Base-by-base conservation (phyloP, 2,113 vertebrate species). In the Mirza zaza region DNA sequence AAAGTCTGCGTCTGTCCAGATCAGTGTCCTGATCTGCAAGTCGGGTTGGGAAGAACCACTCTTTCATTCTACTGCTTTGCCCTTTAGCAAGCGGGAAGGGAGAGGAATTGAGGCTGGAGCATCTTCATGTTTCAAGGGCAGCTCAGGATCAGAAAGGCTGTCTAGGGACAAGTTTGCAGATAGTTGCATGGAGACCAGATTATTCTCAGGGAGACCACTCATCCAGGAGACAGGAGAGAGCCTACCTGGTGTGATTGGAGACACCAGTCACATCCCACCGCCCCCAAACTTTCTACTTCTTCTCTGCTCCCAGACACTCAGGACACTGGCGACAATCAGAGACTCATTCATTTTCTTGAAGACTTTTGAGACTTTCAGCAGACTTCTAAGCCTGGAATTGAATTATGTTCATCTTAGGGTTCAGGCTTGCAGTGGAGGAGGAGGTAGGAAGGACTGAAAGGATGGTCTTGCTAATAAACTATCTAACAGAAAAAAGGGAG, bases 141-240 rank as follows among this genome's bases (percentile, higher is more conserved):
- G 20, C 25, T 55, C n/a, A 42, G 27, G 32, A 70, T 57, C 36
- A 34, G 36, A 67, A 83, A 87, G 29, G 14, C 71, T 73, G 70
- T 39, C 21, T 9, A 36, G 23, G 20, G n/a, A 25, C 4, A 34
- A 7, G 7, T 20, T 63, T 76, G 34, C 13, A 45, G 79, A 39
- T 17, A 2, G 18, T 1, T 8, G 17, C n/a, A 29, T 70, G 32
- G 39, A 90, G 55, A 25, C 29, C 1, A 8, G 65, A 32, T 17
- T 91, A 21, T 70, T 94, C 48, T 91, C 50, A 90, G 70, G 13
- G 73, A 65, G 76, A 55, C 5, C 23, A 21, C 27, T 80, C 39
- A 48, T 25, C 27, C 11, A 17, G 68, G 84, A 83, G 36, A 45
- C 25, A 90, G 76, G 23, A 55, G 14, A 77, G 10, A n/a, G 55